These are phyloP conservation scores for Sinocyclocheilus anshuiensis DNA, from an alignment of 2,113 vertebrate genomes.

Conservation along the genomic window DNA sequence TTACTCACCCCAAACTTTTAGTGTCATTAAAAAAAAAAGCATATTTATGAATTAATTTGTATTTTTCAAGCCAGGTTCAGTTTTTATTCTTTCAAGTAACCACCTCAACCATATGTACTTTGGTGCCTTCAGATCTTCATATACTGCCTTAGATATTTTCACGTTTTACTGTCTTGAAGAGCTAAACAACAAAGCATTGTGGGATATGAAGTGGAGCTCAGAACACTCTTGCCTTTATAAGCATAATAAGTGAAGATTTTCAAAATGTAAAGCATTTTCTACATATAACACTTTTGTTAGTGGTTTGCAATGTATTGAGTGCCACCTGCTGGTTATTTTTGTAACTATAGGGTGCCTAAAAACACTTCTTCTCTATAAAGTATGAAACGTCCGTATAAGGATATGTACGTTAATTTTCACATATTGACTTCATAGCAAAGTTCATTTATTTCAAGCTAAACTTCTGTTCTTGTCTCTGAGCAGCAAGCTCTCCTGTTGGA, in stretches of 20 bases:
- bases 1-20: neutral
- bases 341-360: neutral
- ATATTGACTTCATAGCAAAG: neutral
- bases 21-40: neutral
- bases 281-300: neutral
- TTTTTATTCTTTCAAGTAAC: neutral
- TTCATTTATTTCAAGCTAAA: neutral
- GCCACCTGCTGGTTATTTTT: conserved; percentile 55
- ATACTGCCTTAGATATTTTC: neutral
- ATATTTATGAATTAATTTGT: neutral
- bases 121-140: neutral
- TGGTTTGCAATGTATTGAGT: conserved; percentile 20
- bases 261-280: neutral
- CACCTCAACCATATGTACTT: neutral
- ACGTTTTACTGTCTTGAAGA: neutral
- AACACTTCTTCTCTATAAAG: neutral
- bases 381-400: neutral
- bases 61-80: neutral
- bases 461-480: conserved; percentile 14
- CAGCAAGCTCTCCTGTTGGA: conserved; percentile 95
- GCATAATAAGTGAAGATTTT: neutral
- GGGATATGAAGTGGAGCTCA: neutral
- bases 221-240: neutral
- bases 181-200: neutral
- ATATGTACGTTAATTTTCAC: neutral